These are phyloP conservation scores for Cartodere bifasciata DNA, from an alignment of 2,888 invertebrate species.

Conservation along the genomic window DNA sequence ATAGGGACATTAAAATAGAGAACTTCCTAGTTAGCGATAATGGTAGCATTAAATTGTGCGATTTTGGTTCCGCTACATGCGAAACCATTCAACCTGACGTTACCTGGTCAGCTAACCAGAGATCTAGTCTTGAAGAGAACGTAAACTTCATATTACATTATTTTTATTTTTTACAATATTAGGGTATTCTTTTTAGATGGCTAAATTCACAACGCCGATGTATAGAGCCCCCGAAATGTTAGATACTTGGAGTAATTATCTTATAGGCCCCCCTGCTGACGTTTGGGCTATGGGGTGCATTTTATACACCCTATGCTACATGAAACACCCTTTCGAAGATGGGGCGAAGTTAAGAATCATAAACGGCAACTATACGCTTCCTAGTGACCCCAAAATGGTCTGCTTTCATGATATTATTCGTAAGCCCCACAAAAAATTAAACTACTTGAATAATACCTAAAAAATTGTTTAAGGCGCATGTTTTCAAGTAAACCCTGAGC, in stretches of 20 bases:
- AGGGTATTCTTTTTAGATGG: conserved; percentile 42
- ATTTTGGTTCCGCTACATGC: conserved; percentile 91
- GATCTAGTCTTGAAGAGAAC: conserved; percentile 87
- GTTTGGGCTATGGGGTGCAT: conserved; percentile 97
- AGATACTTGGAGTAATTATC: conserved; percentile 92
- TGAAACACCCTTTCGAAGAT: conserved; percentile 95
- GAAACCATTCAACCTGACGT: conserved; percentile 71
- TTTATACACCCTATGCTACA: conserved; percentile 80
- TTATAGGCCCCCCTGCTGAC: conserved; percentile 82
- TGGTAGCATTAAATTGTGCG: conserved; percentile 86
- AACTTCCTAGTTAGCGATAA: conserved; percentile 81
- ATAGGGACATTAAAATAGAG: conserved; percentile 93
- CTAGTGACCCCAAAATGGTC: conserved; percentile 66
- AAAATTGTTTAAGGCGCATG: conserved; percentile 58
- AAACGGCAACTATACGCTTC: conserved; percentile 87
- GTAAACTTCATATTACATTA: conserved; percentile 35
- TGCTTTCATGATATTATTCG: conserved; percentile 85
- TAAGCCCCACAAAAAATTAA: too few relatives aligned
- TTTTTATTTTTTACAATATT: background rate
- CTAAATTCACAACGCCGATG: conserved; percentile 79
- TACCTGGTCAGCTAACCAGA: conserved; percentile 85
- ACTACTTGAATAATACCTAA: too few relatives aligned
- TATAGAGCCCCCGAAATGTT: conserved; percentile 98
- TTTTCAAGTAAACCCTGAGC: conserved; percentile 68
- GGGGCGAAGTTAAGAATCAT: conserved; percentile 88